Percentiles rank a stretch among this genome's conserved stretches.
Conservation (phyloP, 1,140 invertebrate species). For the Trichonephila inaurata region DNA sequence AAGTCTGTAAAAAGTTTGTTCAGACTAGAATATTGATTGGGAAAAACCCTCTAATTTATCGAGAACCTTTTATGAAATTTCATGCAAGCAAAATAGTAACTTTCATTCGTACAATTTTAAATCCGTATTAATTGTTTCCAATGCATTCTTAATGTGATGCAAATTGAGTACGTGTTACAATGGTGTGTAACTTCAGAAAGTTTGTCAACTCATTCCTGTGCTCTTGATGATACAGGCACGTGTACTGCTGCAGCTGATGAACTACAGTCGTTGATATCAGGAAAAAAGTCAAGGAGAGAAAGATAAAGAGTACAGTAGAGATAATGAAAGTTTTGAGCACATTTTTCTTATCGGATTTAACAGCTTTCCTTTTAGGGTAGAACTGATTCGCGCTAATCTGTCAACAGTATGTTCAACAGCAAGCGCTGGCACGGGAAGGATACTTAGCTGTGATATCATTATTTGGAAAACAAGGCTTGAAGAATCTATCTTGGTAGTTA, state of each 20-base stretch:
- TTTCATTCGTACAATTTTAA: no score
- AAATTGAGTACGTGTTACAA: not conserved
- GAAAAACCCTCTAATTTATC: no score
- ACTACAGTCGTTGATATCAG: not conserved
- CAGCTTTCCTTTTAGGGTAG: slow-evolving; percentile 24
- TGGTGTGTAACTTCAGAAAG: not conserved
- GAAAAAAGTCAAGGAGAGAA: slow-evolving; percentile 27
- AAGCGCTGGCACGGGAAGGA: not conserved
- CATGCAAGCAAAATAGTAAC: no score
- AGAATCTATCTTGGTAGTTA: not conserved
- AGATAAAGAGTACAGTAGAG: not conserved
- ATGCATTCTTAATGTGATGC: not conserved
- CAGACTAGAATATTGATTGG: no score
- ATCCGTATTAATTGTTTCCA: no score
- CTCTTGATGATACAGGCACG: slow-evolving; percentile 3
- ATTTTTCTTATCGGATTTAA: slow-evolving; percentile 14
- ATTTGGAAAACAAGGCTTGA: not conserved
- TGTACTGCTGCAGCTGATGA: slow-evolving; percentile 29
- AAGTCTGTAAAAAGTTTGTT: no score
- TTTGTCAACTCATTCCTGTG: slow-evolving; percentile 4
- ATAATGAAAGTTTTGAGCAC: slow-evolving; percentile 6
- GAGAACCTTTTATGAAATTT: no score
- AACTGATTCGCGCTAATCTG: not conserved
- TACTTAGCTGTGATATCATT: not conserved
- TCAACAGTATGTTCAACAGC: not conserved